Conservation (phyloP, 92 coral and sea anemone species). For the Porites evermanni region DNA sequence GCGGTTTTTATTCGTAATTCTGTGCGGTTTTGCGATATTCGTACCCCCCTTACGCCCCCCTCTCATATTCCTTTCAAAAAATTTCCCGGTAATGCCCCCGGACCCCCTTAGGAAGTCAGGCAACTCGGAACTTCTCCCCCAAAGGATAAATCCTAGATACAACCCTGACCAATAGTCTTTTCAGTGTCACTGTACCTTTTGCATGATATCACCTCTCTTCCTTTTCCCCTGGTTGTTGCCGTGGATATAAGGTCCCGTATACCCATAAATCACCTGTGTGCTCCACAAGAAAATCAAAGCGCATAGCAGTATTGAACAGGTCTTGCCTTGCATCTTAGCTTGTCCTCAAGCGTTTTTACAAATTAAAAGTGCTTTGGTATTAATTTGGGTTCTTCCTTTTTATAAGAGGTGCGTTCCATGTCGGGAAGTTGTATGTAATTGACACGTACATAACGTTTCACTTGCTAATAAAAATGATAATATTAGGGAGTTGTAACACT, state of each 20-base stretch:
- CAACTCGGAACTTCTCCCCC: no score
- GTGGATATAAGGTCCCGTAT: not conserved
- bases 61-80: no score
- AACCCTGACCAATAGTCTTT: not conserved
- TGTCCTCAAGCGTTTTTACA: not conserved
- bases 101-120: no score
- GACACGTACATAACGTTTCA: slow-evolving; percentile 8
- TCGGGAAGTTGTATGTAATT: slow-evolving; percentile 30
- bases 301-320: not conserved
- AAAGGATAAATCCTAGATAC: no score
- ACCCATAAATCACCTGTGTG: not conserved
- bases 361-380: not conserved
- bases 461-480: slow-evolving; percentile 5
- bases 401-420: slow-evolving; percentile 8
- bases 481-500: not conserved
- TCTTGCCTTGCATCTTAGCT: slow-evolving; percentile 3
- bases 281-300: slow-evolving; percentile 24
- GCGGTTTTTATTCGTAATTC: no score
- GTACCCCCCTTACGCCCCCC: no score
- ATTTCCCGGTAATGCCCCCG: no score
- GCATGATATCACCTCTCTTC: not conserved
- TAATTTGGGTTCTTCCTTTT: not conserved
- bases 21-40: no score
- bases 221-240: slow-evolving; percentile 7
- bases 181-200: not conserved